phyloP scores from a whole-genome alignment of 1,140 invertebrate species.

The Micrasema minimum region DNA sequence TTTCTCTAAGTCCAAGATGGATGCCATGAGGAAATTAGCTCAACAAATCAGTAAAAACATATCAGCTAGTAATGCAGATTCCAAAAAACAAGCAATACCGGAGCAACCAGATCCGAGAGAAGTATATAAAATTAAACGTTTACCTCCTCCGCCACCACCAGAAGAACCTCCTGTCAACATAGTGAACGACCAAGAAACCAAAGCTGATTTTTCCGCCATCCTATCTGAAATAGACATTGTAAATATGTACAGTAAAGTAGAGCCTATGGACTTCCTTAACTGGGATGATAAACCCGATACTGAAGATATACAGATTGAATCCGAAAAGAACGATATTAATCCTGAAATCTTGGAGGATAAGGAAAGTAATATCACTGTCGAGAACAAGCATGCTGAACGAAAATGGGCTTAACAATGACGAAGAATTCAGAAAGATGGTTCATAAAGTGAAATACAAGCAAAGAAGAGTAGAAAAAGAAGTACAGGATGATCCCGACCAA shows the following conservation, averaged over 20 bases:
- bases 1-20: conserved; percentile 66
- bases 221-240: conserved; percentile 68
- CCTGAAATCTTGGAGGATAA: conserved; percentile 8
- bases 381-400: conserved; percentile 35
- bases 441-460: conserved; percentile 36
- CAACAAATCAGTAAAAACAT: conserved; percentile 69
- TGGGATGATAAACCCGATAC: conserved; percentile 59
- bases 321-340: conserved; percentile 40
- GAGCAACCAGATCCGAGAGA: conserved; percentile 61
- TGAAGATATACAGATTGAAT: neutral
- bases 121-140: conserved; percentile 63
- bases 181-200: conserved; percentile 66
- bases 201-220: conserved; percentile 66
- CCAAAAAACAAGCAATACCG: conserved; percentile 52
- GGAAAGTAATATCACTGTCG: neutral
- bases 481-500: conserved; percentile 62
- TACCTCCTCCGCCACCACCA: conserved; percentile 56
- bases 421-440: conserved; percentile 35
- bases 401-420: conserved; percentile 38
- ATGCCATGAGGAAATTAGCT: conserved; percentile 67
- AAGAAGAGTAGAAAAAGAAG: conserved; percentile 23
- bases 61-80: conserved; percentile 41
- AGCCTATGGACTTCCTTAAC: conserved; percentile 63
- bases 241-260: conserved; percentile 61
- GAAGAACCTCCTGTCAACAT: conserved; percentile 63